Evolutionary conservation across 2,888 invertebrate genomes (phyloP), one percentile per base, ranked within the genome.

Genomic region (Drosophila atripex): DNA sequence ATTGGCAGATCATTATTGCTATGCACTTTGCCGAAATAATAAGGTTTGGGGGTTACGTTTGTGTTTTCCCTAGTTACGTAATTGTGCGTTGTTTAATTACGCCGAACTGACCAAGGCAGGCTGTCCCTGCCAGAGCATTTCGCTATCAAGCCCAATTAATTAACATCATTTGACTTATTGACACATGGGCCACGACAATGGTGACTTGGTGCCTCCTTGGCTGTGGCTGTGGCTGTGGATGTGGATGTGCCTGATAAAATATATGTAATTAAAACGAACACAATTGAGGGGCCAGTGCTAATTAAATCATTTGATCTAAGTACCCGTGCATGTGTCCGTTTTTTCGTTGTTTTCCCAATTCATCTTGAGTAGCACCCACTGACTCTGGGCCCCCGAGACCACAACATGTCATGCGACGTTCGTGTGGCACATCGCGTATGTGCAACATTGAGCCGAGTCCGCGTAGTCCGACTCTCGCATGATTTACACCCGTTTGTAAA

Each of bases 151-250:
- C 80, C 71, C 78, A 80, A 84, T 89, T 88, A 88, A 88, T 88
- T 88, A 88, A 88, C 86, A 86, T 84, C 88, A 89, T 85, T 89
- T 88, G 88, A 88, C 88, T 89, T 88, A 80, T 78, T 76, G 85
- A 86, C 83, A 83, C 78, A 78, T 58, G 64, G 59, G 63, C 57
- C 60, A 57, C 58, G 55, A 59, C 38, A 49, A 28, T 45, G 52
- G 56, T 32, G 45, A 32, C 60, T 74, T 35, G 70, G 41, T 30
- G 30, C 50, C 52, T 45, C 46, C 53, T 45, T 50, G 41, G 6
- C 12, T 16, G 18, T 16, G n/a, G 0, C 35, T 47, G 35, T 39
- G 41, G 51, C 32, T 18, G 25, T 16, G 56, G 47, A 2, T 16
- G 4, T n/a, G 47, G 46, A 68, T 38, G 57, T 69, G 64, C 75